Percentiles rank a stretch among this genome's conserved stretches.
Conservation (phyloP, 2,888 invertebrate genomes). For the Limenitis camilla region DNA sequence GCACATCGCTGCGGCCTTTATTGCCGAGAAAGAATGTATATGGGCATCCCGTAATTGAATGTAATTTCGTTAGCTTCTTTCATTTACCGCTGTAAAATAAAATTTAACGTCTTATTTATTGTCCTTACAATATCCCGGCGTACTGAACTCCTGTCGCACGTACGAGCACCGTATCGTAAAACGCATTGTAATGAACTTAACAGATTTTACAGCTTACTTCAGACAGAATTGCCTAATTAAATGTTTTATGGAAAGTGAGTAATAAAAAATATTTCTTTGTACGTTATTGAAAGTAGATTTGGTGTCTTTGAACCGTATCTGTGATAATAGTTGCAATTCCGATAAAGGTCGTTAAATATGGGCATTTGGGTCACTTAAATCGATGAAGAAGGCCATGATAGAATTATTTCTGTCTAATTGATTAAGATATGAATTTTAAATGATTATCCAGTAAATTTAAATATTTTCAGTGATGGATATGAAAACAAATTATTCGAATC, state of each 20-base stretch:
- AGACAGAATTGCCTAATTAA: slow-evolving; percentile 5
- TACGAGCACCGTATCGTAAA: slow-evolving; percentile 37
- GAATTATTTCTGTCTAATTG: too few species aligned
- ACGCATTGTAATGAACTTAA: slow-evolving; percentile 39
- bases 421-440: too few species aligned
- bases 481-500: too few species aligned
- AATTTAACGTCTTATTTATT: slow-evolving; percentile 72
- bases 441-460: too few species aligned
- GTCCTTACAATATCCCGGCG: slow-evolving; percentile 51
- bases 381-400: too few species aligned
- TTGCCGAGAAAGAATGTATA: slow-evolving; percentile 62
- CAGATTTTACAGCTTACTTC: slow-evolving; percentile 7
- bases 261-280: neutral
- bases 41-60: slow-evolving; percentile 67
- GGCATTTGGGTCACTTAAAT: neutral
- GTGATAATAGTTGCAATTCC: too few species aligned
- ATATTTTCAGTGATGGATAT: too few species aligned
- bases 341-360: too few species aligned
- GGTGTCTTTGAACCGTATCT: too few species aligned
- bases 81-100: slow-evolving; percentile 71
- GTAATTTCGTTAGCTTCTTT: slow-evolving; percentile 72
- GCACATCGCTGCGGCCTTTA: slow-evolving; percentile 61
- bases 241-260: neutral
- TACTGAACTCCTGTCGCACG: slow-evolving; percentile 36
- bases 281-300: too few species aligned